A percentile compares a stretch with the other conserved stretches of the same genome.
Conservation (phyloP, 2,888 invertebrate species). For the Rhamphomyia laevipes region DNA sequence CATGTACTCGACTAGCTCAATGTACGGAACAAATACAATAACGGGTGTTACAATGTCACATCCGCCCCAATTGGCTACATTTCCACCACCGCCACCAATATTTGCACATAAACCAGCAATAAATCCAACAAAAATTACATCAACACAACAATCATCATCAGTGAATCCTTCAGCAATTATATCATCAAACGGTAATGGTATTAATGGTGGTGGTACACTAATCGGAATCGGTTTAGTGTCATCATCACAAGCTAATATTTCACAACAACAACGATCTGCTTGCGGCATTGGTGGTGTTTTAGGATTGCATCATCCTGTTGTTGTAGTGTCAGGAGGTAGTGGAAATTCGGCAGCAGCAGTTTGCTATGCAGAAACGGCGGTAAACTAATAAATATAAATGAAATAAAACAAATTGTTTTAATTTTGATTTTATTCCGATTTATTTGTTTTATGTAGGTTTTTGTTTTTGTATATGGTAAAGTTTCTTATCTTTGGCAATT, state of each 20-base stretch:
- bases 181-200: neutral
- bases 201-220: neutral
- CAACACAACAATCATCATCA: conserved; percentile 2
- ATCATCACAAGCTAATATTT: conserved; percentile 3
- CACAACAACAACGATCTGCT: conserved; percentile 6
- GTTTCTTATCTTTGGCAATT: too few relatives aligned
- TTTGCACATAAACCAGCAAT: conserved; percentile 27
- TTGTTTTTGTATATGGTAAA: too few relatives aligned
- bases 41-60: conserved; percentile 38
- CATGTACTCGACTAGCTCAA: conserved; percentile 37
- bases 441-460: too few relatives aligned
- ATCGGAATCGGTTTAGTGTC: neutral
- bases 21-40: conserved; percentile 34
- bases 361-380: conserved; percentile 16
- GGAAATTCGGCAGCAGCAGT: conserved; percentile 14
- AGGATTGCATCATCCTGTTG: neutral
- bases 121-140: conserved; percentile 26
- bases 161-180: neutral
- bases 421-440: too few relatives aligned
- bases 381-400: too few relatives aligned
- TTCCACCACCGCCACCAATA: conserved; percentile 33
- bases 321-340: neutral
- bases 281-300: neutral
- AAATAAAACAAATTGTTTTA: too few relatives aligned
- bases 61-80: conserved; percentile 38